Evolutionary conservation across 2,797 vertebrate genomes (phyloP).

Genomic region (Austrolebias charrua): DNA sequence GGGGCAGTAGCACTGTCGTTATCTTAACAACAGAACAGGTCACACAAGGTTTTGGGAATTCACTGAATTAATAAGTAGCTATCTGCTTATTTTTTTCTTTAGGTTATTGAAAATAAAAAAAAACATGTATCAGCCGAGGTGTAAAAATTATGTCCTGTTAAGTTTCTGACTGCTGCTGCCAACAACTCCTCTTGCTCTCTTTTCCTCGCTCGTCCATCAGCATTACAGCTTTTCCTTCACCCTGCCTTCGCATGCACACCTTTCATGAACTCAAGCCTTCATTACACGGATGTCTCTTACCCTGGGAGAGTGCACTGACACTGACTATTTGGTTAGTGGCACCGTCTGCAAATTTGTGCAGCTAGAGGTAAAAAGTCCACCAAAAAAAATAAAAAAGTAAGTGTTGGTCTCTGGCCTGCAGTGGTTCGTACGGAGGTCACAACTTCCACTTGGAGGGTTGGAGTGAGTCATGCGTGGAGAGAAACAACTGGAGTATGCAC

Average conservation of each 20-base stretch:
- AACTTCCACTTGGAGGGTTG: conserved; percentile 6
- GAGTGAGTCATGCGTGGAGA: conserved; percentile 31
- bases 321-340: conserved; percentile 16
- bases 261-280: conserved; percentile 24
- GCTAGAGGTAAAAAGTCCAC: conserved; percentile 14
- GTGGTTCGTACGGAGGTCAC: conserved; percentile 43
- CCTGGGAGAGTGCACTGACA: conserved; percentile 9
- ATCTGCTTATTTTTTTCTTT: conserved; percentile 32
- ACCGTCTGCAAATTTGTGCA: conserved; percentile 42
- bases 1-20: conserved; percentile 56
- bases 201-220: conserved; percentile 12
- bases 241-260: conserved; percentile 18
- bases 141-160: conserved; percentile 17
- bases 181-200: not conserved
- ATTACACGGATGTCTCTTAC: not conserved
- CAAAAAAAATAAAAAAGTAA: no score
- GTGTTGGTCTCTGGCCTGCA: not conserved
- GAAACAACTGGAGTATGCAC: conserved; percentile 54
- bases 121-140: conserved; percentile 31
- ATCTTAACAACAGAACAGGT: conserved; percentile 56
- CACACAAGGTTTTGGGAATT: conserved; percentile 41
- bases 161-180: conserved; percentile 1
- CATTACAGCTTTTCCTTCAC: conserved; percentile 31
- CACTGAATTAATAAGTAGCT: conserved; percentile 32
- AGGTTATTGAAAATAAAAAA: conserved; percentile 30